These are phyloP conservation scores for Diabrotica balteata DNA, from an alignment of 2,888 invertebrate species.

Conservation along the genomic window DNA sequence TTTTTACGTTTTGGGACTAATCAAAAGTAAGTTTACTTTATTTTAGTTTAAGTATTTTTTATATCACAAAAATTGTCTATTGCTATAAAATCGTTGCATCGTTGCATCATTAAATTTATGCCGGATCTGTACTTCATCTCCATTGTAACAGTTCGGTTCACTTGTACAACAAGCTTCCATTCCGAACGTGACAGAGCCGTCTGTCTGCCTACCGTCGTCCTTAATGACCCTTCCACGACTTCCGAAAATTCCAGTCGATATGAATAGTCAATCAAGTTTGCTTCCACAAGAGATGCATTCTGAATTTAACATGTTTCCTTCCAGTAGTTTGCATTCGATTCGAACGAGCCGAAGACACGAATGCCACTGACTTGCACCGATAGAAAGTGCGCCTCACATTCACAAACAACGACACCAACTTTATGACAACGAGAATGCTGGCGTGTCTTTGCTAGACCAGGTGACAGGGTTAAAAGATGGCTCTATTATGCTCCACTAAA, in stretches of 20 bases:
- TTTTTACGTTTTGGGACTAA: no score
- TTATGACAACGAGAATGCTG: conserved; percentile 23
- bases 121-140: neutral
- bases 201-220: neutral
- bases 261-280: conserved; percentile 35
- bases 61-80: no score
- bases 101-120: no score
- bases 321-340: conserved; percentile 34
- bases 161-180: neutral
- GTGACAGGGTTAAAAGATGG: no score
- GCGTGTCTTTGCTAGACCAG: neutral
- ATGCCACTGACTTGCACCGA: conserved; percentile 40
- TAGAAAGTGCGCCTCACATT: conserved; percentile 18
- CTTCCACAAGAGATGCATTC: conserved; percentile 37
- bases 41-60: no score
- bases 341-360: conserved; percentile 33
- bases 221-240: conserved; percentile 9
- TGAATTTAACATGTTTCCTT: conserved; percentile 39
- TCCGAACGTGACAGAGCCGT: neutral
- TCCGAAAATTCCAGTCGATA: conserved; percentile 20
- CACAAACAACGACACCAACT: conserved; percentile 22
- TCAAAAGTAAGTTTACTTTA: no score
- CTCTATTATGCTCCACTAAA: no score
- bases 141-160: neutral
- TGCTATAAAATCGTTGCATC: no score